Evolutionary conservation across 2,797 vertebrate genomes (phyloP), one percentile per base, ranked within the genome.

Genomic region (Sphaeramia orbicularis): DNA sequence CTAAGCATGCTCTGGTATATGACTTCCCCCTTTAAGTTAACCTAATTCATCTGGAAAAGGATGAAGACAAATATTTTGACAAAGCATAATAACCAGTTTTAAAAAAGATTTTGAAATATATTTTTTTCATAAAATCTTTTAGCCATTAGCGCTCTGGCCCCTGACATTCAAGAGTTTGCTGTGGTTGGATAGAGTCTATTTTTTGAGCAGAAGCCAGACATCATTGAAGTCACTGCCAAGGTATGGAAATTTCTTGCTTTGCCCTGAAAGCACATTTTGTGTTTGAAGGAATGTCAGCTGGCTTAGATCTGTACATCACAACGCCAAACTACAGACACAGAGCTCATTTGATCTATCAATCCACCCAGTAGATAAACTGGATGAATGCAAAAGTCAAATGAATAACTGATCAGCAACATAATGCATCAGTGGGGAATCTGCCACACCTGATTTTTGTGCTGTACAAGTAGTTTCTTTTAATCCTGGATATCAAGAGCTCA

Each of bases 231-330:
- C 57, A n/a, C 6, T 68, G 75, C 80, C 71, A 83, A 76, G 67
- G 65, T 62, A 67, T 72, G 68, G 49, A 73, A 59, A 80, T 66
- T 63, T 76, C 32, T 60, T 63, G 65, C 71, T 73, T 57, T 69
- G 65, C 75, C 47, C 55, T 62, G 66, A 76, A 82, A 85, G 72
- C 81, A 87, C 50, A 45, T 79, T 82, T 80, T 61, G 54, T 70
- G 56, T 77, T 67, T 63, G 52, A 70, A 86, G 63, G 75, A 84
- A 75, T 71, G 65, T 74, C 67, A 32, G 53, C 65, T 63, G 74
- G 49, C 54, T 78, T 58, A 52, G 50, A 68, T 65, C 56, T 76
- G 19, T 11, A 48, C 40, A 32, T 9, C 52, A 41, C 30, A 10
- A 9, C 8, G 4, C 18, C n/a, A 12, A 13, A n/a, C 42, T 52